A percentile compares a stretch with the other conserved stretches of the same genome.
Conservation (phyloP, 2,113 vertebrate genomes). For the Oxyruncus cristatus region DNA sequence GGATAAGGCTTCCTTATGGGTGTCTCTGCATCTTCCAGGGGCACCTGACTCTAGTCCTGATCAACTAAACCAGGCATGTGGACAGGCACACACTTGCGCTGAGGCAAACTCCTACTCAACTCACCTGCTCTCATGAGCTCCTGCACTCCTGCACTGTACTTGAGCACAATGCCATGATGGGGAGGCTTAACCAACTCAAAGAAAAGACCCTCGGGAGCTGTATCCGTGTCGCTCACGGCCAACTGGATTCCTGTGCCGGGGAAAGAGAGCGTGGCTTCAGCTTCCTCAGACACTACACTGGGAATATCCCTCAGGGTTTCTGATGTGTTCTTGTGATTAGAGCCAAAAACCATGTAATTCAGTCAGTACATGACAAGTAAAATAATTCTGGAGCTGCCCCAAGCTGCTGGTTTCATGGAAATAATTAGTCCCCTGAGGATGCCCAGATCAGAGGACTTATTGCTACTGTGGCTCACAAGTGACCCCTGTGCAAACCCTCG, state of each 20-base stretch:
- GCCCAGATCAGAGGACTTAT: background rate
- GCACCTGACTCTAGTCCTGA: background rate
- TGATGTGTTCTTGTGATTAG: background rate
- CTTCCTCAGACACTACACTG: background rate
- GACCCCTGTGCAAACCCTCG: background rate
- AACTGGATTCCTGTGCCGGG: slow-evolving; percentile 78
- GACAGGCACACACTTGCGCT: background rate
- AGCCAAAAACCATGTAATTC: background rate
- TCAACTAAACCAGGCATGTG: background rate
- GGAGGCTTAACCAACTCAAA: slow-evolving; percentile 91
- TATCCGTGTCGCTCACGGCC: slow-evolving; percentile 78
- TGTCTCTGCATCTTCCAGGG: background rate
- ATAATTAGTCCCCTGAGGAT: background rate
- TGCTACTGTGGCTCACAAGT: background rate
- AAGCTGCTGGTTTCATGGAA: background rate
- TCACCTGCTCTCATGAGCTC: slow-evolving; percentile 81
- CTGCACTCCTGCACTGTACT: slow-evolving; percentile 56
- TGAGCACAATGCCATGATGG: slow-evolving; percentile 79
- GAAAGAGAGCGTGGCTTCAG: background rate
- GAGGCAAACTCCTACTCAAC: background rate
- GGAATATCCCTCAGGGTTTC: background rate
- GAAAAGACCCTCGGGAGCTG: slow-evolving; percentile 83
- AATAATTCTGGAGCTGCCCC: background rate
- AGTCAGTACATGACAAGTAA: background rate
- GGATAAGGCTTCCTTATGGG: background rate